Base-by-base conservation (phyloP, 2,797 vertebrate species). In the Muraenolepis orangiensis region DNA sequence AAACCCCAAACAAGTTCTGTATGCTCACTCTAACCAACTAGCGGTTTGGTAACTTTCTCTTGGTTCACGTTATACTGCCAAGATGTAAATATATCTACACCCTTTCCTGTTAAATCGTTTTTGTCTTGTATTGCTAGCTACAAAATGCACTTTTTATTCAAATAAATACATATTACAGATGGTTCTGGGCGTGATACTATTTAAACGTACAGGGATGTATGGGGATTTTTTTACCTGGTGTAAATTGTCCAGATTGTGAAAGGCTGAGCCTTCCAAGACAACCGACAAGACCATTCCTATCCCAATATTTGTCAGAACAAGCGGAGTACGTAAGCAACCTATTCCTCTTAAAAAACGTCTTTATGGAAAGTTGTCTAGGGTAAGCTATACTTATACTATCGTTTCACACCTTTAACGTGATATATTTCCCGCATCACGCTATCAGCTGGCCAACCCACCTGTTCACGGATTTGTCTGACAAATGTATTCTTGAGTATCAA, bases 71-170 rank as follows among this genome's bases (percentile, higher is more conserved):
- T 93, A 92, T 91, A 91, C 91, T 92, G 92, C 88, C 90, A 92
- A 93, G 90, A 92, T 94, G 93, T 94, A 93, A 93, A 94, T 94
- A 92, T 91, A 87, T 85, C 82, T 90, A 91, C 87, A 86, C 87
- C 84, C 85, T 90, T 86, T n/a, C 83, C 88, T 81, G 74, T 66
- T 83, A 87, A 81, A 89, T 84, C 82, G 82, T 84, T n/a, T n/a
- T 87, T 84, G 87, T 85, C 82, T 80, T 89, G 75, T 92, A 93
- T 88, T 89, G 88, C 89, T 92, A 89, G 89, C 89, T 92, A 91
- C n/a, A 90, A 92, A 90, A 89, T 90, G 93, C 93, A 93, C 92
- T 92, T 94, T 94, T 93, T 94, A 93, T 92, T 93, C 89, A 88
- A 95, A 94, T 94, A 93, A 94, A 94, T 87, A 87, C 83, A 3